Conservation (phyloP, 2,797 vertebrate genomes). For the Pseudomugil tenellus region DNA sequence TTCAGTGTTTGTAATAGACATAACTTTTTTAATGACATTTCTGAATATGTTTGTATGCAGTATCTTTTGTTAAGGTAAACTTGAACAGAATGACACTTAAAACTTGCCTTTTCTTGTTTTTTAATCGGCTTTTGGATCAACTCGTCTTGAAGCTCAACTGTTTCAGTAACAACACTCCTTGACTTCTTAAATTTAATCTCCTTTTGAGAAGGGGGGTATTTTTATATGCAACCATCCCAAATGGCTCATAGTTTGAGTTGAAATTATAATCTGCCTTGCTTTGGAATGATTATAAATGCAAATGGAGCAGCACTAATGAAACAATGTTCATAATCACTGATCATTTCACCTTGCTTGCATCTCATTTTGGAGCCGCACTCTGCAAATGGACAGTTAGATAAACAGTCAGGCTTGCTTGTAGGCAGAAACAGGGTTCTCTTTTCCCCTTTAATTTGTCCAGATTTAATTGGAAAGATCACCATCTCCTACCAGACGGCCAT, state of each 20-base stretch:
- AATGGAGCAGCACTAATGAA: conserved; percentile 42
- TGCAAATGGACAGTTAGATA: conserved; percentile 14
- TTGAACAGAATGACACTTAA: conserved; percentile 9
- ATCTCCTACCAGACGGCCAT: conserved; percentile 22
- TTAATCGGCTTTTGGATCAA: not conserved
- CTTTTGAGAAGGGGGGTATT: conserved; percentile 23
- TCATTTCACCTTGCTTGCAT: conserved; percentile 23
- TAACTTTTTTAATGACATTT: not conserved
- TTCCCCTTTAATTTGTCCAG: conserved; percentile 32
- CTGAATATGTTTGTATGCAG: conserved; percentile 11
- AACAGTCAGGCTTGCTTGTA: conserved; percentile 21
- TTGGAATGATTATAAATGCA: conserved; percentile 30
- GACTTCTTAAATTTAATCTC: not conserved
- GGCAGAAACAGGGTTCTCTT: conserved; percentile 12
- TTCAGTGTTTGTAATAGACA: not conserved
- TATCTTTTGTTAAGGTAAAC: conserved; percentile 23
- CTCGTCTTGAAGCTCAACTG: not conserved
- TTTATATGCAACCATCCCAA: conserved; percentile 11
- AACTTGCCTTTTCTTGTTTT: not conserved
- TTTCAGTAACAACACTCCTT: not conserved
- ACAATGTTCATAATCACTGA: conserved; percentile 35
- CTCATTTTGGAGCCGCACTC: conserved; percentile 26
- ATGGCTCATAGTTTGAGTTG: conserved; percentile 39
- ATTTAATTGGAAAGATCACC: conserved; percentile 57
- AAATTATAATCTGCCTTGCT: conserved; percentile 28